Base-by-base conservation (phyloP, 2,797 vertebrate species). In the Hylomyscus alleni region DNA sequence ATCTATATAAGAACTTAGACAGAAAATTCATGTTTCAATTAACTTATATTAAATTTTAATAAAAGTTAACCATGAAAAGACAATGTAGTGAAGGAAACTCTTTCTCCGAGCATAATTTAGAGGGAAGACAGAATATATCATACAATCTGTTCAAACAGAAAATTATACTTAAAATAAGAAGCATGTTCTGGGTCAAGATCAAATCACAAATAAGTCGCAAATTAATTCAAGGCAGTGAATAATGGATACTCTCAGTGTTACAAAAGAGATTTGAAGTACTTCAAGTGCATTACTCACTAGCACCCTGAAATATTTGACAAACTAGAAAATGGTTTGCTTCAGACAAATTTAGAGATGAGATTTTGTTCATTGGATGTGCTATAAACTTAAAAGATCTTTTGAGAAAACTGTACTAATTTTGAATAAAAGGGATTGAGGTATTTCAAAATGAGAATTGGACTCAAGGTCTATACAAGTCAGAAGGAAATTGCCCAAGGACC, bases 131-230 rank as follows among this genome's bases (percentile, higher is more conserved):
- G 17, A 56, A 20, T 4, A 19, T 47, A 29, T 0, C 31, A 44
- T 8, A 26, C 15, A 81, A 86, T 91, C 29, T 60, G 24, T 15
- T 90, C 19, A 60, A 65, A 20, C 12, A 62, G 34, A 60, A 95
- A 90, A 73, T 15, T n/a, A 81, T 75, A n/a, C 52, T 73, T 50
- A 72, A 85, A 73, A 40, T 73, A 67, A 89, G 69, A 69, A 92
- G 54, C n/a, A 12, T 47, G 34, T 40, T 89, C 37, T 60, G 69
- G 50, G 72, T 92, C 50, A 92, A 77, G 50, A 76, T 34, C 31
- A 86, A 72, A 72, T 91, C 75, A 58, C 56, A 29, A 60, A 31
- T 50, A 75, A 76, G 58, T 82, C 60, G 40, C 47, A 44, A 37
- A 92, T 34, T 37, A 89, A 88, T 76, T 56, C 44, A 47, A 88